These are phyloP conservation scores for Deroptyus accipitrinus DNA, from an alignment of 2,113 vertebrate genomes.

Conservation along the genomic window DNA sequence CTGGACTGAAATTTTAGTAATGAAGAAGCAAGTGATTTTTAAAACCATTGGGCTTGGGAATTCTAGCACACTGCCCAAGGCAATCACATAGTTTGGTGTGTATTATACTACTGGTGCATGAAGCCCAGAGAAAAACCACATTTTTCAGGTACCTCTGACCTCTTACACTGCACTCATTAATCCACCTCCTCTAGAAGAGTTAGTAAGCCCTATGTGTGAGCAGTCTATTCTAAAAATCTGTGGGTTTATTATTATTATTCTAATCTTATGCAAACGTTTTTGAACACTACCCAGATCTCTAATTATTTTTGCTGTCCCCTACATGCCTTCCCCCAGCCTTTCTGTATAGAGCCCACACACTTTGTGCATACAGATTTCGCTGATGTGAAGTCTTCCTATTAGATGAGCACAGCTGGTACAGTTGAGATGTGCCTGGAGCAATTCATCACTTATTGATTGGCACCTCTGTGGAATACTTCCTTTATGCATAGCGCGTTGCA, in stretches of 20 bases:
- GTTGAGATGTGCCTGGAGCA: neutral
- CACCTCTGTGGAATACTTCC: neutral
- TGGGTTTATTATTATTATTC: neutral
- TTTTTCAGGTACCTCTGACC: neutral
- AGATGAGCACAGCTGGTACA: neutral
- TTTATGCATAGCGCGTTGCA: neutral
- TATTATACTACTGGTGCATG: neutral
- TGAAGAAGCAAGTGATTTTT: neutral
- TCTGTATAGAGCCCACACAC: neutral
- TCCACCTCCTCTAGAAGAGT: neutral
- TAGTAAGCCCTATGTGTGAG: neutral
- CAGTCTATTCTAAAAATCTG: neutral
- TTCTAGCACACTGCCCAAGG: neutral
- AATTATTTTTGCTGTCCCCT: neutral
- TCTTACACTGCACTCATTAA: neutral
- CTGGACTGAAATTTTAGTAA: neutral
- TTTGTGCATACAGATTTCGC: neutral
- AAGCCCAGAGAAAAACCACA: neutral
- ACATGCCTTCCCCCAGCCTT: neutral
- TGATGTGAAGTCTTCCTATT: neutral
- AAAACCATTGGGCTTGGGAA: neutral
- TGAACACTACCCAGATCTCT: neutral
- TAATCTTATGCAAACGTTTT: neutral
- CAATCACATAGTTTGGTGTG: neutral
- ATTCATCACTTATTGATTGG: neutral